Base-by-base conservation (phyloP, 1,140 invertebrate genomes). In the Yoshiicerus persimilis region DNA sequence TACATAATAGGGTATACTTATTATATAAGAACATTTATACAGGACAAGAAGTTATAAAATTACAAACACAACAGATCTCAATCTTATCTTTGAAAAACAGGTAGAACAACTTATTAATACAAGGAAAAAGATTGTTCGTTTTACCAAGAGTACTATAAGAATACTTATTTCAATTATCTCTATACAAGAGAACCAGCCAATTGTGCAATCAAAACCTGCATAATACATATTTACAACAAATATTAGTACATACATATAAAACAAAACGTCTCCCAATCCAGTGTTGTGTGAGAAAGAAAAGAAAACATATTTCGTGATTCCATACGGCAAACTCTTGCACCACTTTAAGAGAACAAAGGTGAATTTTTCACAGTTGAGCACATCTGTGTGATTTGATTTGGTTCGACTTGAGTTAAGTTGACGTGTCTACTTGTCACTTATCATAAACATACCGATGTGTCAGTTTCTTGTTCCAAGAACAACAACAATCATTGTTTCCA, bases 341-440 rank as follows among this genome's bases (percentile, higher is more conserved):
- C 11, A 1, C 62, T n/a, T 64, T 41, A 47, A 20, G 11, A 47
- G 20, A 47, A 64, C 62, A 64, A n/a, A 64, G 10, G 20, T 23
- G 62, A 70, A 70, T 70, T 70, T 32, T 70, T 30, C 30, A 30
- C 66, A 32, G 27, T 70, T 70, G 66, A 70, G 10, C 66, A 70
- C 10, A 70, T 80, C 75, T 38, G 23, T n/a, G 27, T 27, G 64
- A 70, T 70, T 27, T 70, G 64, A 70, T 70, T 70, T 27, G 9
- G 27, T 30, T 70, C 30, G 66, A 70, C 27, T 70, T 70, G 70
- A 34, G 30, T 30, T 80, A 70, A 70, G 66, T 80, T 80, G 75
- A 80, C 75, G 75, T 80, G 75, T 80, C 75, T 34, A n/a, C 27
- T 80, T 80, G 75, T 80, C 75, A 80, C 75, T 80, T 80, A 23